Evolutionary conservation across 2,797 vertebrate species (phyloP).

Genomic region (Pempheris klunzingeri): DNA sequence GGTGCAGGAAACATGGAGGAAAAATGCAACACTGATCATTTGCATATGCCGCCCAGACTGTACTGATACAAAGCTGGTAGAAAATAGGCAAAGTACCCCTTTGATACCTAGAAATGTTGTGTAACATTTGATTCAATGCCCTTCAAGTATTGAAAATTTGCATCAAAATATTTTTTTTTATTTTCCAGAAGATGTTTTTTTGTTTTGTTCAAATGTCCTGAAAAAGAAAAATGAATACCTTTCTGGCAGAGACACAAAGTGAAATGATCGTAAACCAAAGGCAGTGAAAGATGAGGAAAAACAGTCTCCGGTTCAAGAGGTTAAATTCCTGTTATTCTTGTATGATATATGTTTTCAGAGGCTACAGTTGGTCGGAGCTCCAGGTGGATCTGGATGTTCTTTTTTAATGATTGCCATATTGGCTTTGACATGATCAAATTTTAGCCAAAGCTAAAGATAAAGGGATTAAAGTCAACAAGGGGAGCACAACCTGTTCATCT

Average conservation of each 20-base stretch:
- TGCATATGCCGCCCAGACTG: too few species aligned
- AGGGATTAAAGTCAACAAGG: not conserved
- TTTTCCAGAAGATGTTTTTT: not conserved
- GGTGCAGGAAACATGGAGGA: too few species aligned
- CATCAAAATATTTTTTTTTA: not conserved
- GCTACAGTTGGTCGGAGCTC: not conserved
- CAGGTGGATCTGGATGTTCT: conserved; percentile 13
- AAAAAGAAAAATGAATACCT: not conserved
- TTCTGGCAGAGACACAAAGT: not conserved
- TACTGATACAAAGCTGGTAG: too few species aligned
- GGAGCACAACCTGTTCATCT: not conserved
- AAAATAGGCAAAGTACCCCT: too few species aligned
- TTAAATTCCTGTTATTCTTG: not conserved
- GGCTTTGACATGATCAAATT: conserved; percentile 19
- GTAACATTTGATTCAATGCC: not conserved
- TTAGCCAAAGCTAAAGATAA: not conserved
- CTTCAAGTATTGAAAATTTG: not conserved
- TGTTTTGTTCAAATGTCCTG: not conserved
- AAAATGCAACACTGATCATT: too few species aligned
- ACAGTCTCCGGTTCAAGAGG: not conserved
- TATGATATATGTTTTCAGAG: not conserved
- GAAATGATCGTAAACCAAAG: not conserved
- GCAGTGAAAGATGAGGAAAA: not conserved
- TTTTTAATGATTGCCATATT: conserved; percentile 11
- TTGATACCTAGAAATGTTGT: conserved; percentile 5